Conservation (phyloP, 2,113 vertebrate genomes). For the Emberiza fucata region DNA sequence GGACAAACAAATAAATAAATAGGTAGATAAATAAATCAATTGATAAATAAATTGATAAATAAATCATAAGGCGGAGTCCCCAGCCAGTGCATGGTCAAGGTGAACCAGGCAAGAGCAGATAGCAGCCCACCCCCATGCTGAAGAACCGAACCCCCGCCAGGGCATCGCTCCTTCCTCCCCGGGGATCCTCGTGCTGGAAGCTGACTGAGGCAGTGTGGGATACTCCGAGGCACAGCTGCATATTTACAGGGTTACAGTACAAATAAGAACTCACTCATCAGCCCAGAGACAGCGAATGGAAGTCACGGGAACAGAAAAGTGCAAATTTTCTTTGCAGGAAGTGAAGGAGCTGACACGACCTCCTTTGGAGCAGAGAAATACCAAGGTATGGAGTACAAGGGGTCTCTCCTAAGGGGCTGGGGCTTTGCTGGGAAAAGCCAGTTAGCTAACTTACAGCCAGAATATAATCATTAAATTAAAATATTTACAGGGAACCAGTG, state of each 20-base stretch:
- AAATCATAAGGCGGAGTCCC: slow-evolving; percentile 73
- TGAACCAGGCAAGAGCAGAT: not conserved
- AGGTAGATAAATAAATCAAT: not conserved
- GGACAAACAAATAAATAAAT: not conserved
- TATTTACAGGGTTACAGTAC: slow-evolving; percentile 70
- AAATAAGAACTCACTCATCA: not conserved
- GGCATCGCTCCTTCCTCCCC: not conserved
- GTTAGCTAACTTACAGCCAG: slow-evolving; percentile 41
- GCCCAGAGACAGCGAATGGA: slow-evolving; percentile 7
- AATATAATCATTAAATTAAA: not conserved
- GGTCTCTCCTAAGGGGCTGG: not conserved
- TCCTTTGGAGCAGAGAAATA: not conserved
- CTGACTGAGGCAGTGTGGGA: slow-evolving; percentile 38
- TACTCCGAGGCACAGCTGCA: slow-evolving; percentile 64
- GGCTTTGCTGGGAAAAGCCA: slow-evolving; percentile 21
- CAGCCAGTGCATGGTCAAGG: not conserved
- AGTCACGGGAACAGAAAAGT: not conserved
- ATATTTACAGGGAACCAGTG: slow-evolving; percentile 41
- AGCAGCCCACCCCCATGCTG: not conserved
- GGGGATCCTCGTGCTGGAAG: not conserved
- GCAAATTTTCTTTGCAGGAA: slow-evolving; percentile 48
- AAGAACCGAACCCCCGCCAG: rapidly evolving
- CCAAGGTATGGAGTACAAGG: not conserved
- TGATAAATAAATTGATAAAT: slow-evolving; percentile 29
- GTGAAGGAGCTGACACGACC: slow-evolving; percentile 1